Evolutionary conservation across 2,113 vertebrate species (phyloP), one percentile per base, ranked within the genome.

Genomic region (Burhinus oedicnemus): DNA sequence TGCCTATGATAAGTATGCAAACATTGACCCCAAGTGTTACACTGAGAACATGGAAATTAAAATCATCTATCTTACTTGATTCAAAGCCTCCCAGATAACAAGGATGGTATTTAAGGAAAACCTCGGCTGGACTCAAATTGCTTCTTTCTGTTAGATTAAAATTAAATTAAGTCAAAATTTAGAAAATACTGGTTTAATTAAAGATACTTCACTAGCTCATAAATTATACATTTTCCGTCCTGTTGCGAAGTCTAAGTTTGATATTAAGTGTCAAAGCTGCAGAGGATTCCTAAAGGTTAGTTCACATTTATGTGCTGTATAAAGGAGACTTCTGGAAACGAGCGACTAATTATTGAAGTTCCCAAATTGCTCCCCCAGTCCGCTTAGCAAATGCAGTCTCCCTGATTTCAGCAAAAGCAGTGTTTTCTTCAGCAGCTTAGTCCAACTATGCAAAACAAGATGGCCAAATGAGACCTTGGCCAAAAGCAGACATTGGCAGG

Each of bases 11-110:
- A 97, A 97, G 95, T 96, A 95, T 93, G 93, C 97, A 97, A 97
- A 97, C 96, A 98, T 98, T 97, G 97, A 98, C 94, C 96, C 95
- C 93, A 96, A 97, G 93, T 95, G 96, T 97, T 97, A 92, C 60
- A 89, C 86, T 83, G 96, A 95, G 97, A 97, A 95, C 95, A 94
- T 88, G 86, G 92, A 98, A 97, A 98, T 97, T 97, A 97, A 97
- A 98, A 97, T 95, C 87, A 95, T 97, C 86, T 95, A 96, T 98
- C 96, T 97, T 95, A 83, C 83, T 97, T 94, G 93, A 97, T 95
- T 93, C 69, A 62, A 91, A 96, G 58, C 81, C 79, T 87, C 45
- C 81, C 78, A 88, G 89, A 97, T 91, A 95, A 96, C 95, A 93
- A 96, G 83, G 85, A 58, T 87, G 89, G 79, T 90, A 86, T 92